Evolutionary conservation across 1,140 invertebrate genomes (phyloP).

Genomic region (Ephestia elutella): DNA sequence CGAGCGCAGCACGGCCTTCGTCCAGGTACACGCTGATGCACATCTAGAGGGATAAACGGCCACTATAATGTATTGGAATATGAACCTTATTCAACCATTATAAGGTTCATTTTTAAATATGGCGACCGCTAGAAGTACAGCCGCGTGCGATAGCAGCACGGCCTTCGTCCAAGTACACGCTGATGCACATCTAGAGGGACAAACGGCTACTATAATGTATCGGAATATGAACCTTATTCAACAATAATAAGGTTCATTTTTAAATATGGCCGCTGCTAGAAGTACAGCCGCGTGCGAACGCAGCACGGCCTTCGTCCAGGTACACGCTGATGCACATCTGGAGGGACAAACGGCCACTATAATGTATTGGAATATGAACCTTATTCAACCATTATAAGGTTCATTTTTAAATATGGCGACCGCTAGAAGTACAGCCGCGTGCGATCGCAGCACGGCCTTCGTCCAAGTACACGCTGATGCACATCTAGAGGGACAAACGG

Average conservation of each 20-base stretch:
- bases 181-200: constrained; percentile 35
- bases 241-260: too few species aligned
- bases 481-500: constrained; percentile 36
- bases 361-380: too few species aligned
- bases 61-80: too few species aligned
- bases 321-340: constrained; percentile 48
- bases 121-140: constrained; percentile 40
- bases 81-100: too few species aligned
- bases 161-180: constrained; percentile 49
- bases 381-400: too few species aligned
- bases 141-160: constrained; percentile 37
- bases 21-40: constrained; percentile 46
- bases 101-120: too few species aligned
- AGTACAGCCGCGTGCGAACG: constrained; percentile 43
- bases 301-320: constrained; percentile 41
- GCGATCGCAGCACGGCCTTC: constrained; percentile 30
- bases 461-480: constrained; percentile 48
- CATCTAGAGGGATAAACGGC: constrained; percentile 38
- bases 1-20: constrained; percentile 28
- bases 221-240: too few species aligned
- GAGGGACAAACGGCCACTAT: too few species aligned
- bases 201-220: too few species aligned
- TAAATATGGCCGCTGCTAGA: constrained; percentile 37
- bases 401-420: too few species aligned
- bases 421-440: constrained; percentile 48